Conservation (phyloP, 1,140 invertebrate species). For the Bombus fervidus region DNA sequence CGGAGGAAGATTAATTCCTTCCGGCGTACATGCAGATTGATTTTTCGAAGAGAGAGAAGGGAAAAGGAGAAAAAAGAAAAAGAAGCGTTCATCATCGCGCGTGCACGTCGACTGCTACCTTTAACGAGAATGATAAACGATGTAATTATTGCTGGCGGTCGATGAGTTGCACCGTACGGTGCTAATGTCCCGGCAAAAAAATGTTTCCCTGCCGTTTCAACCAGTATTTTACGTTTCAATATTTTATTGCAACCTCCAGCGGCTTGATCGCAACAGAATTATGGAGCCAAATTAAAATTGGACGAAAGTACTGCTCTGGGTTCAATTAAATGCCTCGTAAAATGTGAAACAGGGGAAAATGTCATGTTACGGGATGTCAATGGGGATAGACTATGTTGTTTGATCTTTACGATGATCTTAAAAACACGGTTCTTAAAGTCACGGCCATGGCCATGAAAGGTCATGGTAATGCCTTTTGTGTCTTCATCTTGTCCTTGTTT, state of each 20-base stretch:
- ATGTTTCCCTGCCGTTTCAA: not conserved
- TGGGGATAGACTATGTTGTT: too few species aligned
- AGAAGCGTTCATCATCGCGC: conserved; percentile 35
- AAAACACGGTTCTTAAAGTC: too few species aligned
- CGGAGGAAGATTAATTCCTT: conserved; percentile 40
- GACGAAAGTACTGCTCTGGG: too few species aligned
- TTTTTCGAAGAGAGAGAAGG: conserved; percentile 26
- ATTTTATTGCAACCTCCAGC: not conserved
- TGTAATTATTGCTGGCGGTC: conserved; percentile 39
- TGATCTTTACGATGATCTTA: too few species aligned
- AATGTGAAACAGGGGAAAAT: too few species aligned
- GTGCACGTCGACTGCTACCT: conserved; percentile 32
- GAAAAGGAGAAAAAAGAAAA: not conserved
- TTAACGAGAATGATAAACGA: conserved; percentile 46
- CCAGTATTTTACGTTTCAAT: conserved; percentile 7
- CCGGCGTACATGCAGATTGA: conserved; percentile 35
- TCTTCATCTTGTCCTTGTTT: too few species aligned
- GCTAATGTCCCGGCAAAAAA: not conserved
- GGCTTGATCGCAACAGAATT: too few species aligned
- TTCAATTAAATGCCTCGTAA: too few species aligned
- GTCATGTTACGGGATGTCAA: too few species aligned
- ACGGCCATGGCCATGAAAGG: too few species aligned
- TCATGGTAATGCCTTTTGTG: too few species aligned
- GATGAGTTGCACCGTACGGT: conserved; percentile 25
- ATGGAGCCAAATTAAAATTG: not conserved